Base-by-base conservation (phyloP, 2,113 vertebrate species). In the Rhadina sibilatrix region DNA sequence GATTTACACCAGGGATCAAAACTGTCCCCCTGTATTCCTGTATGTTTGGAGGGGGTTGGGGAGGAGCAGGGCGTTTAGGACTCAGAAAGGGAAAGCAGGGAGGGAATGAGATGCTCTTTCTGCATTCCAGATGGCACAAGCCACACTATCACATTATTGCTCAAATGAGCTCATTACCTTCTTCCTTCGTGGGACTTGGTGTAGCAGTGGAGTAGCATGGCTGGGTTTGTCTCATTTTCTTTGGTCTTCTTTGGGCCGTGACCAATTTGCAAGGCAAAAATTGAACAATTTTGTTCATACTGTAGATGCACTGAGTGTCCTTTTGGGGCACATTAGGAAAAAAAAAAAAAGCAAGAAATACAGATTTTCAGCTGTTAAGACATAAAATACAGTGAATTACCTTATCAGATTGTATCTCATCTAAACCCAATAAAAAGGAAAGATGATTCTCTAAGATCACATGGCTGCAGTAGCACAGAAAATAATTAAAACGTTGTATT, bases 61-160 rank as follows among this genome's bases (percentile, higher is more conserved):
- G 40, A 40, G 40, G 40, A 22, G 6, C 20, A 31, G 54, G 28
- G 15, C 30, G 14, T 9, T 69, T 19, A 54, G 65, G 46, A 38
- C 33, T 69, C 15, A 10, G 49, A 33, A 42, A 22, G n/a, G 66
- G 65, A 69, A 83, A 50, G 28, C 50, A 46, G 83, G 50, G 53
- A 47, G 49, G 38, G 50, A 92, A 64, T 0, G 50, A 70, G 79
- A 23, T 81, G 23, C 53, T 90, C 33, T 5, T 57, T 82, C 47
- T 78, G 65, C 57, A 56, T 89, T 93, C 92, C 96, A 96, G 86
- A 78, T 76, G 82, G 63, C 65, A 28, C 57, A 69, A 78, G 63
- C 46, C 72, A 61, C 83, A 61, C 64, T 40, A 31, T 52, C 65
- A 33, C 69, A 12, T 80, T 80, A 89, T 40, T 86, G 47, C 75